Percentiles rank a stretch among this genome's conserved stretches.
These are phyloP conservation scores for Rhinella marina DNA, from an alignment of 2,797 vertebrate genomes.

Conservation along the genomic window DNA sequence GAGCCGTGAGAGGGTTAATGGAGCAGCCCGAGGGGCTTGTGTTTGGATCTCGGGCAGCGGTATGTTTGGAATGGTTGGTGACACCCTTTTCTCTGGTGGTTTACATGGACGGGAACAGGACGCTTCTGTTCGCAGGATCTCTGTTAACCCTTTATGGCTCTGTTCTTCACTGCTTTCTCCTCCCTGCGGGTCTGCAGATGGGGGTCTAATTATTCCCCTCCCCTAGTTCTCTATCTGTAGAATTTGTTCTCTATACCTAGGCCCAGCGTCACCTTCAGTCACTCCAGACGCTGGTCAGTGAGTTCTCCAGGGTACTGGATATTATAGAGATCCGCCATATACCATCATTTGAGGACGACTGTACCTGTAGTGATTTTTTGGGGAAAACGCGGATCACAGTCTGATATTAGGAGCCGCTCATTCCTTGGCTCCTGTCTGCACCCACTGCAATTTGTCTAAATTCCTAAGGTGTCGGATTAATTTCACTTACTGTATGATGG, in stretches of 20 bases:
- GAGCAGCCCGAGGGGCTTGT: constrained; percentile 28
- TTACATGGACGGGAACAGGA: constrained; percentile 13
- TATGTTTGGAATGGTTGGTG: constrained; percentile 47
- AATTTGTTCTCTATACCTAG: neutral
- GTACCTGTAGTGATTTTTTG: neutral
- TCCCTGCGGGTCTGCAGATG: neutral
- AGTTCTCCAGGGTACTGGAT: too few species aligned
- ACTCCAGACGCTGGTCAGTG: too few species aligned
- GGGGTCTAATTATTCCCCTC: neutral
- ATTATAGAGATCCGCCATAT: too few species aligned
- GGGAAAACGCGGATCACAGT: neutral
- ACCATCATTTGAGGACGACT: too few species aligned
- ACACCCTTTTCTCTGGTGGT: constrained; percentile 29
- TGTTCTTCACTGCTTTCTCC: neutral
- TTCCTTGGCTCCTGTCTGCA: too few species aligned
- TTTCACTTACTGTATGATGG: neutral
- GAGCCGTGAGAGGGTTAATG: constrained; percentile 19
- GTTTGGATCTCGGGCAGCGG: constrained; percentile 8
- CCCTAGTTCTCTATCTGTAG: too few species aligned
- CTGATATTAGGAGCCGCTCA: neutral
- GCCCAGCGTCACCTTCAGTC: neutral
- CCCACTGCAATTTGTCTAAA: neutral
- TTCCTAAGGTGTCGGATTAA: neutral
- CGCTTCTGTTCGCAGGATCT: neutral
- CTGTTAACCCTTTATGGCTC: neutral